Percentiles rank a stretch among this genome's conserved stretches.
These are phyloP conservation scores for Patella pellucida DNA, from an alignment of 2,888 invertebrate genomes.

Conservation along the genomic window DNA sequence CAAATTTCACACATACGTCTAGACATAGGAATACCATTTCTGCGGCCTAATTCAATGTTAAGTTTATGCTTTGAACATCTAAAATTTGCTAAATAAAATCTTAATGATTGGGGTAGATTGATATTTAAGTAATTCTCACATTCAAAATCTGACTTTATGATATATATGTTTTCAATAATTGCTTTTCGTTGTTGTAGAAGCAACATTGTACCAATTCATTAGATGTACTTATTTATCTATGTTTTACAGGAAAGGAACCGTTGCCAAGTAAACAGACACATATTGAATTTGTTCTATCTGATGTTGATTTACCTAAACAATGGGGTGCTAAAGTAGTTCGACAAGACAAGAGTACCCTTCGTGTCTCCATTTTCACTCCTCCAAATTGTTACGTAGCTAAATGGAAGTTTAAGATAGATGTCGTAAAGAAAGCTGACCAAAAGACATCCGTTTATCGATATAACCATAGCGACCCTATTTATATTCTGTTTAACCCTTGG, in stretches of 20 bases:
- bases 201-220: background rate
- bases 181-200: background rate
- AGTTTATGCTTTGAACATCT: too few relatives aligned
- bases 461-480: constrained; percentile 75
- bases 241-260: constrained; percentile 48
- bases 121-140: too few relatives aligned
- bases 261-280: constrained; percentile 50
- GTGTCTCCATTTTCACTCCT: constrained; percentile 49
- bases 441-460: constrained; percentile 36
- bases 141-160: too few relatives aligned
- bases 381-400: constrained; percentile 52
- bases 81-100: too few relatives aligned
- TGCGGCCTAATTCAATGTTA: too few relatives aligned
- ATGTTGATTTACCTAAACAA: constrained; percentile 41
- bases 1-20: too few relatives aligned
- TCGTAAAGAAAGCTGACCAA: constrained; percentile 38
- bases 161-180: too few relatives aligned
- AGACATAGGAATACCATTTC: too few relatives aligned
- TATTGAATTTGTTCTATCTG: constrained; percentile 53
- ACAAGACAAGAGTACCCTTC: constrained; percentile 31
- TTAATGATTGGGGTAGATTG: too few relatives aligned
- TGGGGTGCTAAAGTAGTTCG: constrained; percentile 53
- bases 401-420: constrained; percentile 58
- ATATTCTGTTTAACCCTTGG: constrained; percentile 91
- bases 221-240: background rate